phyloP scores from a whole-genome alignment of 2,888 invertebrate species.

The Gymnosoma rotundatum region DNA sequence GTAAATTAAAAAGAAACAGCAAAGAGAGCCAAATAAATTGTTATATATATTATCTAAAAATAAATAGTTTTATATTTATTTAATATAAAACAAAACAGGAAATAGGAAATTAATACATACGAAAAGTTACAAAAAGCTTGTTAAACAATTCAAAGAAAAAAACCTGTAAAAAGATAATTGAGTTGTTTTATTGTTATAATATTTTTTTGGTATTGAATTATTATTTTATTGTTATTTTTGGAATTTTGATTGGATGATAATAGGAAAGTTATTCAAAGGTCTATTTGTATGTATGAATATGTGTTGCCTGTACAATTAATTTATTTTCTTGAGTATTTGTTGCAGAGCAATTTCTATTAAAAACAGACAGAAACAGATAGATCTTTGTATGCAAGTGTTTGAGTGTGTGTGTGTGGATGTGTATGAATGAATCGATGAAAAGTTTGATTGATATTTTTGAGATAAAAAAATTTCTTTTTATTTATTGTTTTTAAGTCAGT shows the following conservation, averaged over 20 bases:
- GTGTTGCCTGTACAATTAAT: too few relatives aligned
- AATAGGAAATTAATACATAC: constrained; percentile 37
- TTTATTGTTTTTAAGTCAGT: background rate
- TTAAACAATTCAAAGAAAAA: background rate
- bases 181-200: constrained; percentile 18
- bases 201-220: constrained; percentile 12
- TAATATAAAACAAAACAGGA: constrained; percentile 21
- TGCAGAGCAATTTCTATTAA: constrained; percentile 5
- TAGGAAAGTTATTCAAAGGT: background rate
- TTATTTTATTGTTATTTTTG: constrained; percentile 8
- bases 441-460: too few relatives aligned
- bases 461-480: background rate
- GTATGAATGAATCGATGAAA: background rate
- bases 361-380: background rate
- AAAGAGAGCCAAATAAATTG: background rate
- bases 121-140: background rate
- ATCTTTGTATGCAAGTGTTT: background rate
- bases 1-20: background rate
- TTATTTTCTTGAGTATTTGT: background rate
- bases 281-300: background rate
- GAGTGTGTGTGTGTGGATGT: background rate
- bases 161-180: constrained; percentile 13
- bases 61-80: background rate
- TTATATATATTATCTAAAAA: background rate
- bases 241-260: background rate